Percentiles rank a stretch among this genome's conserved stretches.
Evolutionary conservation across 2,797 vertebrate species (phyloP).

Genomic region (Tadarida brasiliensis): DNA sequence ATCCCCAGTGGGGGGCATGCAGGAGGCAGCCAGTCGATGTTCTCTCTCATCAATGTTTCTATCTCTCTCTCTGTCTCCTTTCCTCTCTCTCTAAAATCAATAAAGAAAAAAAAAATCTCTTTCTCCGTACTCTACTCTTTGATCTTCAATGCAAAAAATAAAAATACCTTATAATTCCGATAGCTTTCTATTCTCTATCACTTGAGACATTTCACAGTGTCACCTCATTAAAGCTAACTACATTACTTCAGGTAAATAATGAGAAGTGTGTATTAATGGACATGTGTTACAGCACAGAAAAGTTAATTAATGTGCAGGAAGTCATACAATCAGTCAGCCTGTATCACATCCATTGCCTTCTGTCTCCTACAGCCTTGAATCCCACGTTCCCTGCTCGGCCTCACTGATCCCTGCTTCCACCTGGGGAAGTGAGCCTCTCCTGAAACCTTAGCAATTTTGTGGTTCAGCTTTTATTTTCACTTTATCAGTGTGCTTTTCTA

Average conservation of each 20-base stretch:
- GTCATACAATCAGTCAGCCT: not conserved
- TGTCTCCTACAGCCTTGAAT: not conserved
- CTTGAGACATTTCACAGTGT: slow-evolving; percentile 42
- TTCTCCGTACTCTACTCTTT: not conserved
- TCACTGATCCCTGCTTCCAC: not conserved
- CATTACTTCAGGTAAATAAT: slow-evolving; percentile 58
- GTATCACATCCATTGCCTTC: not conserved
- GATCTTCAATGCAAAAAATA: slow-evolving; percentile 25
- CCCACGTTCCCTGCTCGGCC: not conserved
- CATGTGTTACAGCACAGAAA: slow-evolving; percentile 22
- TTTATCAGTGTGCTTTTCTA: slow-evolving; percentile 4
- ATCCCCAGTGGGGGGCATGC: no score
- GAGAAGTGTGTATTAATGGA: not conserved
- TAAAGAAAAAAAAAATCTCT: not conserved
- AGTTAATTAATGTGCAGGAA: slow-evolving; percentile 60
- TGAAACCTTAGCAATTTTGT: not conserved
- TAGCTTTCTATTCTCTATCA: slow-evolving; percentile 54
- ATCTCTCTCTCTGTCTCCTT: no score
- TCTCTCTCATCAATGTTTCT: no score
- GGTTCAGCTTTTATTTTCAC: not conserved
- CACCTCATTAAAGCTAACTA: slow-evolving; percentile 55
- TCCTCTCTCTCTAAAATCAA: no score
- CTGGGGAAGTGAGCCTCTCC: not conserved
- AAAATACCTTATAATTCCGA: slow-evolving; percentile 52
- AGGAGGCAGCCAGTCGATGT: no score